These are phyloP conservation scores for Cheiracanthium punctorium DNA, from an alignment of 2,888 invertebrate genomes.

Conservation along the genomic window DNA sequence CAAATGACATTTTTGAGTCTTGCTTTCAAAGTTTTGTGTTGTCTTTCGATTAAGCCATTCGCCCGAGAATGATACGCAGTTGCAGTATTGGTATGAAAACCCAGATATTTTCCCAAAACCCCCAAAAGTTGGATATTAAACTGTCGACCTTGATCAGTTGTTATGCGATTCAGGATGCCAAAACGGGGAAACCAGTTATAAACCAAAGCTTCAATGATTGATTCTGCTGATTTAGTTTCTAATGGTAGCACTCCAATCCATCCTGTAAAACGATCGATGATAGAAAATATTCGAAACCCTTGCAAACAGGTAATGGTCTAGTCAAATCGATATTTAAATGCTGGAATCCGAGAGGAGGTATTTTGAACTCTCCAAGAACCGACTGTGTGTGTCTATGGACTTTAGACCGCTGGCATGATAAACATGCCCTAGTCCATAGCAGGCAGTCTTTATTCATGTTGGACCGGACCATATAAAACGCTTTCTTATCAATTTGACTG, in stretches of 20 bases:
- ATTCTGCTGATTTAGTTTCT: constrained; percentile 75
- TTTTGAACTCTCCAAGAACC: neutral
- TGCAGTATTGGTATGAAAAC: constrained; percentile 73
- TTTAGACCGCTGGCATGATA: constrained; percentile 69
- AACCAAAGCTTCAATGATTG: constrained; percentile 75
- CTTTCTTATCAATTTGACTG: neutral
- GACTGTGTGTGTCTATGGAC: constrained; percentile 52
- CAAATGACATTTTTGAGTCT: neutral
- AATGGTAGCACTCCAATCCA: constrained; percentile 76
- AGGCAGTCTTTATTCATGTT: neutral
- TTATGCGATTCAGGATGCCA: constrained; percentile 74
- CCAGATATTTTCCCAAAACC: constrained; percentile 72
- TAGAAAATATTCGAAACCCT: neutral
- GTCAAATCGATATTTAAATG: constrained; percentile 51
- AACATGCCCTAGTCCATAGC: neutral
- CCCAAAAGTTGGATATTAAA: constrained; percentile 72
- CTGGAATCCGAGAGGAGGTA: constrained; percentile 9
- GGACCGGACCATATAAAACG: neutral
- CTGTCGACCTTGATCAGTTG: constrained; percentile 74
- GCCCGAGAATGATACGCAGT: constrained; percentile 73
- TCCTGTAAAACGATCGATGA: constrained; percentile 72
- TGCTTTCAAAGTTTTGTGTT: constrained; percentile 8
- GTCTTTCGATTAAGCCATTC: neutral
- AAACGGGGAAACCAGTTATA: constrained; percentile 76
- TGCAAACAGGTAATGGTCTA: constrained; percentile 30